Evolutionary conservation across 2,797 vertebrate species (phyloP).

Genomic region (Sebastes taczanowskii): DNA sequence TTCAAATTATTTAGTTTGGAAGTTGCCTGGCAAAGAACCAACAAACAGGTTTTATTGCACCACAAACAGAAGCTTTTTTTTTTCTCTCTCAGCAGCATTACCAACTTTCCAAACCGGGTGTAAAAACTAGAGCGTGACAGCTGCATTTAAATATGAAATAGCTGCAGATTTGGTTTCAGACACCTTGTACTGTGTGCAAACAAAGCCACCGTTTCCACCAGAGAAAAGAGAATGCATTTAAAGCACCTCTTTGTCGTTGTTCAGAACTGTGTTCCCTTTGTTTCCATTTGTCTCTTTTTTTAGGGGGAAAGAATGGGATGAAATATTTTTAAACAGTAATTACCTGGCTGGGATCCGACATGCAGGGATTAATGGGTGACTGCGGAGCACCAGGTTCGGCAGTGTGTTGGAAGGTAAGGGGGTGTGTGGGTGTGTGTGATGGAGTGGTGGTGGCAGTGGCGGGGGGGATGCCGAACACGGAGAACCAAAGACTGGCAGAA

Average conservation of each 20-base stretch:
- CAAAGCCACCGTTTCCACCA: constrained; percentile 80
- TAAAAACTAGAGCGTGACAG: constrained; percentile 83
- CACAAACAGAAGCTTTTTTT: constrained; percentile 42
- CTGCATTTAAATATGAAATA: constrained; percentile 86
- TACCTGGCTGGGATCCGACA: constrained; percentile 98
- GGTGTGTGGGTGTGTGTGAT: constrained; percentile 70
- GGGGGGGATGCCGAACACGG: constrained; percentile 43
- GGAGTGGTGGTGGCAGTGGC: constrained; percentile 28
- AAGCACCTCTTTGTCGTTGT: constrained; percentile 83
- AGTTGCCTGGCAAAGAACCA: constrained; percentile 45
- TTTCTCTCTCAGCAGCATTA: constrained; percentile 48
- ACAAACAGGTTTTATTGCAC: constrained; percentile 46
- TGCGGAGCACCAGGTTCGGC: constrained; percentile 94
- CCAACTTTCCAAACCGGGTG: constrained; percentile 74
- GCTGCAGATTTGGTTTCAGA: constrained; percentile 83
- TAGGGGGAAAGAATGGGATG: constrained; percentile 93
- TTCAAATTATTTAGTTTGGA: constrained; percentile 34
- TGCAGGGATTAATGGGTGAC: constrained; percentile 98
- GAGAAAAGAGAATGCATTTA: constrained; percentile 80
- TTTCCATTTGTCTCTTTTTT: constrained; percentile 85
- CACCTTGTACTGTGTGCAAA: constrained; percentile 82
- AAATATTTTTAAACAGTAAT: constrained; percentile 99
- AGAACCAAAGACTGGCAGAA: constrained; percentile 77
- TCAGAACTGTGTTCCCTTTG: constrained; percentile 84
- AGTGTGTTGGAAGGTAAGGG: constrained; percentile 94